These are phyloP conservation scores for Peromyscus maniculatus DNA, from an alignment of 2,113 vertebrate species.

Conservation along the genomic window DNA sequence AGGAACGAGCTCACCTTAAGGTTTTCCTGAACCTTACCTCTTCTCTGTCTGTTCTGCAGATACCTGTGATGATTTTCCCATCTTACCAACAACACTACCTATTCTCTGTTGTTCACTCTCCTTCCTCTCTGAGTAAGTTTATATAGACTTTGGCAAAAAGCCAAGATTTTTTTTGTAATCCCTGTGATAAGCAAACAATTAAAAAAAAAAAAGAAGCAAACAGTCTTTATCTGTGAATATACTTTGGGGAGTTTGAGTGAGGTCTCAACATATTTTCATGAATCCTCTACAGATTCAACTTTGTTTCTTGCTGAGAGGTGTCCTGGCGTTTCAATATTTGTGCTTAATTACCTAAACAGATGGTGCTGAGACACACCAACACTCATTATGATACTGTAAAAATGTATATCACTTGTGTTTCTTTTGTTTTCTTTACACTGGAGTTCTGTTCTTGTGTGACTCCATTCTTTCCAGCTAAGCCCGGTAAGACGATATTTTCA, in stretches of 20 bases:
- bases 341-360: constrained; percentile 44
- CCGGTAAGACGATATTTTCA: background rate
- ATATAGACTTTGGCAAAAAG: background rate
- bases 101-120: background rate
- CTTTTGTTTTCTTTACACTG: background rate
- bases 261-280: background rate
- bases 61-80: background rate
- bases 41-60: background rate
- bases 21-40: background rate
- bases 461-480: background rate
- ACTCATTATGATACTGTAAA: background rate
- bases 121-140: background rate
- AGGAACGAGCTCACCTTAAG: background rate
- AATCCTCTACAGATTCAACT: constrained; percentile 30
- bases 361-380: background rate
- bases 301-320: background rate
- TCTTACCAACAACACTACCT: background rate
- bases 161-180: background rate
- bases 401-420: background rate
- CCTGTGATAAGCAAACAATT: background rate
- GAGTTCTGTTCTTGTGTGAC: background rate
- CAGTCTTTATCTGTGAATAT: background rate
- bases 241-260: background rate
- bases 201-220: background rate
- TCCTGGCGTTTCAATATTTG: constrained; percentile 44